Evolutionary conservation across 2,888 invertebrate species (phyloP).

Genomic region (Drepana falcataria): DNA sequence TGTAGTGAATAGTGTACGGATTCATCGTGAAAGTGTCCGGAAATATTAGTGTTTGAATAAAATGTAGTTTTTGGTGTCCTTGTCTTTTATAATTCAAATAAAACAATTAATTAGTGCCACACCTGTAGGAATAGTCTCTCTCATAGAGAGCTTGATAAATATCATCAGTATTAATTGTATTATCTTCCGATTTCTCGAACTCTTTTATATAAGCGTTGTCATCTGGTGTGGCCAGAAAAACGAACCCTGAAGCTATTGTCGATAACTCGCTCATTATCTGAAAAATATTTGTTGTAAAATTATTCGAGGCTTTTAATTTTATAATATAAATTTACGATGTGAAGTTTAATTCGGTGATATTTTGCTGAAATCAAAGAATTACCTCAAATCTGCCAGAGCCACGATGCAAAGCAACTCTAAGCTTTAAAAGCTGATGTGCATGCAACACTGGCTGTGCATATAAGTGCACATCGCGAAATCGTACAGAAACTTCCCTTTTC

Average conservation of each 20-base stretch:
- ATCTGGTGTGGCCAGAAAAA: constrained; percentile 3
- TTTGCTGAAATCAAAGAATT: neutral
- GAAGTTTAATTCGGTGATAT: neutral
- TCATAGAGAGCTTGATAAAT: neutral
- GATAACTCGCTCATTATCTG: constrained; percentile 34
- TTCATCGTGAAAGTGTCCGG: no score
- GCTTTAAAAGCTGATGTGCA: constrained; percentile 54
- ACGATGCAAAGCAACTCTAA: constrained; percentile 76
- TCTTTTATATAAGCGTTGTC: neutral
- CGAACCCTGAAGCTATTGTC: constrained; percentile 32
- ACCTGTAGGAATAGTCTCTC: neutral
- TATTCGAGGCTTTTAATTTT: no score
- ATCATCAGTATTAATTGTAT: neutral
- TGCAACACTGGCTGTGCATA: constrained; percentile 70
- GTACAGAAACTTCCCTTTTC: constrained; percentile 80
- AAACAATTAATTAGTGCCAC: no score
- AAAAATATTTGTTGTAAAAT: neutral
- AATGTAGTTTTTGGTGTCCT: no score
- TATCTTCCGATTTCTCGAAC: constrained; percentile 6
- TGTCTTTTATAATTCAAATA: no score
- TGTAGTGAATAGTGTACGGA: no score
- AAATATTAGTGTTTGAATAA: no score
- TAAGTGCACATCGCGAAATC: constrained; percentile 81
- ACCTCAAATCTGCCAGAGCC: constrained; percentile 76
- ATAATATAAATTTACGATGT: no score